Evolutionary conservation across 1,140 invertebrate genomes (phyloP), one percentile per base, ranked within the genome.

Genomic region (Muscidifurax raptorellus): DNA sequence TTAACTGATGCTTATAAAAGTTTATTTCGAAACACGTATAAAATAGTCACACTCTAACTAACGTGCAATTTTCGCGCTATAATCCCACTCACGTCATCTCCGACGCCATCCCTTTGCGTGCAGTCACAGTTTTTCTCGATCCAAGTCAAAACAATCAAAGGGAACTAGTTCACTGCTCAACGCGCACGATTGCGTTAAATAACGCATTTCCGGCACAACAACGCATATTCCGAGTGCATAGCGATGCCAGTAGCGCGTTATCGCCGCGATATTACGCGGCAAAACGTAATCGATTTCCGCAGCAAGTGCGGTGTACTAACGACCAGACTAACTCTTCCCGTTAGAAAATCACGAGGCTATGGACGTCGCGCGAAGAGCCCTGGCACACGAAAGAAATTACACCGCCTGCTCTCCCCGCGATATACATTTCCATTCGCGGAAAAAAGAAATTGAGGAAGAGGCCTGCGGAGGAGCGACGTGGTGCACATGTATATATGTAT

Each of bases 261-360:
- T 74, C 67, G 22, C 69, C 27, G 18, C 22, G 44, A 27, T 59
- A 82, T 82, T 59, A 59, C 47, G n/a, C n/a, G 32, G 44, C 44
- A 30, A 9, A 72, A 6, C 27, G 52, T 75, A 84, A 84, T 84
- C 83, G 77, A 84, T 84, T 84, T 84, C 83, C 77, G 47, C 9
- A 36, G 75, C 59, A 85, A 86, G 79, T 78, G 81, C 66, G 78
- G 81, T 52, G 71, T 79, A 86, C 74, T 79, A 80, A 74, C 85
- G 79, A 80, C 28, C 28, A 27, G 66, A 30, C 74, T 79, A 77
- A 86, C 47, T 71, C 52, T 71, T 67, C 80, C 86, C 86, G 86
- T 87, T 84, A 84, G 64, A 83, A 72, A 74, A 80, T 84, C 75
- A 83, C 52, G 74, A 76, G 81, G 40, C 32, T 72, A 69, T n/a